phyloP scores from a whole-genome alignment of 1,140 invertebrate genomes.

The Radopholus similis region DNA sequence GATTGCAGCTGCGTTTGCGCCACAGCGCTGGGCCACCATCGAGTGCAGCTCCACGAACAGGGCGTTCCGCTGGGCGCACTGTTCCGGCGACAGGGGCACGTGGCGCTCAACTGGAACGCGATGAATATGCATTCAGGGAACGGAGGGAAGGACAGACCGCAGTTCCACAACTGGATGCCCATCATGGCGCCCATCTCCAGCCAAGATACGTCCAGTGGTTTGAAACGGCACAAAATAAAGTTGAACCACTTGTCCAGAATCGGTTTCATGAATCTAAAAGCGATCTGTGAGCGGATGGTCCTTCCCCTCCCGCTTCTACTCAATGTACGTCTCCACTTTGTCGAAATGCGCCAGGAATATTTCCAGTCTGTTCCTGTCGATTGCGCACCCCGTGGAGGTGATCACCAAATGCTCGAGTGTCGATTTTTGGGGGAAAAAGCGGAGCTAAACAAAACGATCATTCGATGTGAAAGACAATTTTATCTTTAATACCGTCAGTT shows the following conservation, averaged over 20 bases:
- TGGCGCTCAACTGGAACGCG: too few relatives aligned
- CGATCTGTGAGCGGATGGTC: not conserved
- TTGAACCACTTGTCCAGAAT: too few relatives aligned
- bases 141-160: not conserved
- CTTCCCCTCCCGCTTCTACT: not conserved
- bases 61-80: not conserved
- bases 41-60: not conserved
- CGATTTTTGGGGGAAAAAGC: too few relatives aligned
- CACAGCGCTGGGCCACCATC: not conserved
- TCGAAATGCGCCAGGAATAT: not conserved
- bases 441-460: too few relatives aligned
- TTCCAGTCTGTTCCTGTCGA: too few relatives aligned
- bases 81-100: too few relatives aligned
- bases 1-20: too few relatives aligned
- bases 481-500: not conserved
- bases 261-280: not conserved
- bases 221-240: too few relatives aligned
- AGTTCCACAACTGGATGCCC: conserved; percentile 14
- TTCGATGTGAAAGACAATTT: too few relatives aligned
- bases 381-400: too few relatives aligned
- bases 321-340: not conserved
- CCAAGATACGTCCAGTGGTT: not conserved
- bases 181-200: not conserved
- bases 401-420: too few relatives aligned
- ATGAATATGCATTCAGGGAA: not conserved